Base-by-base conservation (phyloP, 2,888 invertebrate genomes). In the Temnothorax rugatulus region DNA sequence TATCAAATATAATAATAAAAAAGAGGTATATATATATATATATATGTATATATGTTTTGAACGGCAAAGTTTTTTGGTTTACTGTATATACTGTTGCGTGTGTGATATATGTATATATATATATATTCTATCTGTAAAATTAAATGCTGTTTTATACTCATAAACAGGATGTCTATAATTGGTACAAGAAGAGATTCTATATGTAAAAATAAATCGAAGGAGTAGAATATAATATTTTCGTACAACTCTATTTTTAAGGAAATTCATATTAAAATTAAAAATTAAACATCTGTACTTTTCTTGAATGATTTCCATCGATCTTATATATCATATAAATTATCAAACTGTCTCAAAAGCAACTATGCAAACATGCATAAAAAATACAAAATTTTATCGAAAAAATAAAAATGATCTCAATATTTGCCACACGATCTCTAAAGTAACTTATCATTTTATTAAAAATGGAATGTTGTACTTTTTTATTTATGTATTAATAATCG, bases 1-100 rank as follows among this genome's bases (percentile, higher is more conserved):
- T 61, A 47, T 61, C 15, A 61, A 61, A 61, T 59, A 74, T 41
- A 74, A 57, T 64, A 34, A 52, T 64, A 64, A 76, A 52, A 64
- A 64, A 44, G 66, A 66, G 18, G 15, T 50, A 7, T 64, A 3
- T 18, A 34, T 47, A 18, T 38, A 21, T 5, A n/a, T 63, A 4
- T 11, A 34, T 47, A 38, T 5, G 2, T n/a, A 59, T 9, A 57
- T 7, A 44, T 9, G 15, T 47, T 75, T 61, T 15, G 11, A 63
- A 5, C 34, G 7, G 63, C 18, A 50, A 75, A 63, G 7, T 75
- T 64, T 63, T 63, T 75, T 47, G 15, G 44, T 74, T 21, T 75
- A 47, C 47, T 63, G 13, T 63, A 63, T 50, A 21, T 50, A 63
- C 44, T 47, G 21, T 63, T 50, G 21, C 25, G 18, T 34, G 15